Conservation (phyloP, 2,888 invertebrate genomes). For the Alloscopus bannaensis region DNA sequence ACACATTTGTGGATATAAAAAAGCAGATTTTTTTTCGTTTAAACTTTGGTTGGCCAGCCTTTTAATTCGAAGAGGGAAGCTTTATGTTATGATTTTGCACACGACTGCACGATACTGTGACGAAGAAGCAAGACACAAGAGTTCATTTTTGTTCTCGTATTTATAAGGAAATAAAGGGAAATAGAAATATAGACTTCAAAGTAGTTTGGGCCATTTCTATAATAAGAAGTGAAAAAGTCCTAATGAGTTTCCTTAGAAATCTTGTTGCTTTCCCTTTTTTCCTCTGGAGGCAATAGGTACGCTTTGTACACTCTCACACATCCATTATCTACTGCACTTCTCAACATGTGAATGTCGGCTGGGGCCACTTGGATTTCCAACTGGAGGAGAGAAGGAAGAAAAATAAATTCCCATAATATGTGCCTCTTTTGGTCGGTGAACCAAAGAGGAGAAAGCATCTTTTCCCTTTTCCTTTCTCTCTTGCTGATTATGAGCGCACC, state of each 20-base stretch:
- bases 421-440: no score
- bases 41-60: conserved; percentile 41
- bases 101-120: conserved; percentile 21
- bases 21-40: conserved; percentile 24
- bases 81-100: conserved; percentile 29
- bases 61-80: conserved; percentile 44
- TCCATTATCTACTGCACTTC: no score
- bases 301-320: no score
- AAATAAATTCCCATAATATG: no score
- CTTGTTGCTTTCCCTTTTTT: conserved; percentile 66
- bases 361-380: no score
- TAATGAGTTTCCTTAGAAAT: conserved; percentile 62
- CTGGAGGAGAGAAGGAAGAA: no score
- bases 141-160: no score
- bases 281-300: no score
- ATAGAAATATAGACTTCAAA: background rate
- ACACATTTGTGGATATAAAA: conserved; percentile 6
- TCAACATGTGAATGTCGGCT: no score
- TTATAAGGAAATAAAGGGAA: no score
- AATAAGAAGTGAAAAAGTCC: conserved; percentile 36
- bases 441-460: conserved; percentile 23
- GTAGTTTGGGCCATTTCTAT: background rate
- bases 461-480: conserved; percentile 30
- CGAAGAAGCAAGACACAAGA: no score
- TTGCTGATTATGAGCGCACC: no score